Evolutionary conservation across 2,113 vertebrate species (phyloP).

Genomic region (Climacteris rufus): DNA sequence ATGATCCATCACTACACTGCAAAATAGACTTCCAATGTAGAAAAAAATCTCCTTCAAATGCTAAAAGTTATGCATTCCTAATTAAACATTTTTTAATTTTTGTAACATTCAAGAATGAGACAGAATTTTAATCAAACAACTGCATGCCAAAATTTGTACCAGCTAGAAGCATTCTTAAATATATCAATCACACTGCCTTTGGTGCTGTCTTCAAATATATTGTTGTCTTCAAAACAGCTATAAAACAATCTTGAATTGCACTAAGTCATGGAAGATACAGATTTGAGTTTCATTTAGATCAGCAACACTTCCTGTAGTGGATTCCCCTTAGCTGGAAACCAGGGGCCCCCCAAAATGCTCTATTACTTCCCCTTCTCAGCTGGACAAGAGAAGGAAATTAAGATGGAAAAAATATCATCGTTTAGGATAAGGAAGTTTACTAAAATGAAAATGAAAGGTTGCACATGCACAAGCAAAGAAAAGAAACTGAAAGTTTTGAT

Average conservation of each 20-base stretch:
- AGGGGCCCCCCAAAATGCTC: background rate
- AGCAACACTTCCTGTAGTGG: background rate
- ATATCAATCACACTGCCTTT: background rate
- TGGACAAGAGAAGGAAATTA: background rate
- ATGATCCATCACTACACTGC: background rate
- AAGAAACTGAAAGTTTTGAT: background rate
- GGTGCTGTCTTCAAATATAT: background rate
- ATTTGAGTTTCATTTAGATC: background rate
- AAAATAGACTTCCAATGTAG: background rate
- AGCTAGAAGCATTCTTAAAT: background rate
- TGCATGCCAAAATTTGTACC: background rate
- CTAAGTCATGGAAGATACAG: background rate
- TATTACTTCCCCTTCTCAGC: background rate
- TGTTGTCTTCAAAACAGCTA: background rate
- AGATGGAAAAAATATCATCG: background rate
- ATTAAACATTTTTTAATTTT: background rate
- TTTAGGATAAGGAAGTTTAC: background rate
- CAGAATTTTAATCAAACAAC: background rate
- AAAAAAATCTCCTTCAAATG: background rate
- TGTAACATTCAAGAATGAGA: background rate
- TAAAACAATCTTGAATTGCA: background rate
- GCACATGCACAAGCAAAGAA: background rate
- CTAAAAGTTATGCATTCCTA: background rate
- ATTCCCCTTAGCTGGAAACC: background rate
- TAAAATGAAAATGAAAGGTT: background rate